Base-by-base conservation (phyloP, 2,888 invertebrate genomes). In the Fragum whitleyi region DNA sequence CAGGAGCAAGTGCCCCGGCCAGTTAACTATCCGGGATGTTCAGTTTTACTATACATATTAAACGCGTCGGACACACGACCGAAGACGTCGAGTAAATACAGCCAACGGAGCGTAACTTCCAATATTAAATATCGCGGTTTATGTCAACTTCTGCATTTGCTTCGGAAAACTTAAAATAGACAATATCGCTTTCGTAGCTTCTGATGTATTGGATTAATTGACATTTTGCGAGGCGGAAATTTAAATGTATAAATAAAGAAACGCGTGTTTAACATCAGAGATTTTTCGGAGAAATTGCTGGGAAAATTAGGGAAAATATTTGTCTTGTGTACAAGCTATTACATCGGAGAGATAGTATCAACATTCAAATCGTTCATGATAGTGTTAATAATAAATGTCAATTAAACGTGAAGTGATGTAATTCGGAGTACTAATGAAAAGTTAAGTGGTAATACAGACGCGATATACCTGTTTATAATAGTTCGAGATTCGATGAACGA, bases 141-240 rank as follows among this genome's bases (percentile, higher is more conserved):
- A 61, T 61, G 61, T 61, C 61, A 61, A 32, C 61, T 32, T 61
- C 29, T 32, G 61, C 61, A 61, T 61, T 61, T 32, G 28, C 61
- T 61, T 61, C 9, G n/a, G n/a, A 32, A 32, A 61, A 29, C n/a
- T 32, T 61, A 32, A 61, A 61, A 29, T 32, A 32, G 61, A 61
- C 29, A 57, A 21, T 26, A 57, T 57, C 57, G 57, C 57, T 57
- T 23, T 61, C 32, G 19, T 9, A 61, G n/a, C n/a, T 32, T 61
- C 32, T 32, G 32, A 32, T 16, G 61, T 61, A 32, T 61, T 32
- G 32, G 61, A 61, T 61, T 61, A 32, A 61, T 61, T 61, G 61
- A 29, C 32, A 32, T 26, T 16, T 47, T 26, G 61, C 1, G 32
- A 32, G 32, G 32, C 32, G 32, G 61, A 32, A 61, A 61, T 32